Evolutionary conservation across 2,113 vertebrate species (phyloP).

Genomic region (Brachyhypopomus gauderio): DNA sequence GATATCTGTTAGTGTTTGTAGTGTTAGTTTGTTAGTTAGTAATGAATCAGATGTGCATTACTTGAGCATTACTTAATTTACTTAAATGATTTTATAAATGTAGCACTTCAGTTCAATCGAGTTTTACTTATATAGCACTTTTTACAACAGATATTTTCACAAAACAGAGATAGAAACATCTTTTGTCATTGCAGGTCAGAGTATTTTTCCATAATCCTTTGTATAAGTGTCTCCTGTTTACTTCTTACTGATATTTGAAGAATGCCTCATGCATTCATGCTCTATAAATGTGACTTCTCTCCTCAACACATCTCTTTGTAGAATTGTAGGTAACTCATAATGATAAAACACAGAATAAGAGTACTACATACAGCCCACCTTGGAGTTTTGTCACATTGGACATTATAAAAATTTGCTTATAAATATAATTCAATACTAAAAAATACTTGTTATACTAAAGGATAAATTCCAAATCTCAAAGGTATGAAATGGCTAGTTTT

Average conservation of each 20-base stretch:
- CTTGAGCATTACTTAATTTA: neutral
- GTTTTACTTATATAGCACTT: neutral
- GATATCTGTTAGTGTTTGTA: no score
- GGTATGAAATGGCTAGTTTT: neutral
- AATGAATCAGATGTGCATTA: neutral
- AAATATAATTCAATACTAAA: neutral
- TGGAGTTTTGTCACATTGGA: neutral
- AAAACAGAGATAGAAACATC: neutral
- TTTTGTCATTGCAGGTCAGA: neutral
- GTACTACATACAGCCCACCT: neutral
- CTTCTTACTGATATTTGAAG: neutral
- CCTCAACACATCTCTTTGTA: no score
- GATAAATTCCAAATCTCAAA: neutral
- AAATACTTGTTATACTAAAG: neutral
- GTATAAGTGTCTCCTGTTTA: neutral
- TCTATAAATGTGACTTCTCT: neutral
- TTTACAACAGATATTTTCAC: neutral
- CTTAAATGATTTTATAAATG: no score
- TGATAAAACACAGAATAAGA: neutral
- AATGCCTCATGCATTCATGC: neutral
- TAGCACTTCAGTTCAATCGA: neutral
- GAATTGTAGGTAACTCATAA: no score
- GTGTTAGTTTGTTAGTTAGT: no score
- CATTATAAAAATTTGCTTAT: no score
- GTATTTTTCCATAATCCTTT: neutral